phyloP scores from a whole-genome alignment of 2,888 invertebrate species.

The Rosalia funebris region DNA sequence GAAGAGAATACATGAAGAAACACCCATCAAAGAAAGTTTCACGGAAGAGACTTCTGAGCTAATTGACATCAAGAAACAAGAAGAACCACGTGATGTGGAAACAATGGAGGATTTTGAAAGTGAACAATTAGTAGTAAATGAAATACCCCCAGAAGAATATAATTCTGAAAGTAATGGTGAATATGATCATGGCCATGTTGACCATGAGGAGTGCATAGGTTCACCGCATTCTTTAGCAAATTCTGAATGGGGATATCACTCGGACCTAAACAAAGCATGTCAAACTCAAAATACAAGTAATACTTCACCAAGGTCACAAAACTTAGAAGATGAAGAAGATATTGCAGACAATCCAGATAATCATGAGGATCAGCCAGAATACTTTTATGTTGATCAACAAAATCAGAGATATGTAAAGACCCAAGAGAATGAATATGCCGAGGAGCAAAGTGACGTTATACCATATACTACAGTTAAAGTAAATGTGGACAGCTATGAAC shows the following conservation, averaged over 20 bases:
- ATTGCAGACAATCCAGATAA: constrained; percentile 29
- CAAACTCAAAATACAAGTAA: constrained; percentile 53
- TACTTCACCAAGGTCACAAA: constrained; percentile 34
- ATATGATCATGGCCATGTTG: constrained; percentile 34
- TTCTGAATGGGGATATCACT: constrained; percentile 42
- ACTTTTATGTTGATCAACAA: constrained; percentile 35
- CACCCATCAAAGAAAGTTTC: constrained; percentile 12
- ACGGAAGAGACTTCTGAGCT: neutral
- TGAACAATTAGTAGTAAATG: constrained; percentile 29
- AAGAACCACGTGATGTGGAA: constrained; percentile 27
- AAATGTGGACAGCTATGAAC: constrained; percentile 40
- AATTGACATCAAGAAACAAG: constrained; percentile 25
- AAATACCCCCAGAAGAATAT: constrained; percentile 27
- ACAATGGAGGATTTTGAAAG: constrained; percentile 38
- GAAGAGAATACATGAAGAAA: too few relatives aligned
- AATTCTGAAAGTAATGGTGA: constrained; percentile 16
- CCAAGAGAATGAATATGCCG: constrained; percentile 10
- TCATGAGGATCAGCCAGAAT: constrained; percentile 39
- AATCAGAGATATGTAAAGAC: constrained; percentile 23
- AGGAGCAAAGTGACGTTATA: constrained; percentile 25
- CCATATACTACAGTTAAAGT: constrained; percentile 35
- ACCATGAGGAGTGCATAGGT: constrained; percentile 39
- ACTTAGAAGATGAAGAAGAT: constrained; percentile 31
- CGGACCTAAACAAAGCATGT: constrained; percentile 62
- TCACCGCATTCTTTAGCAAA: constrained; percentile 41